Evolutionary conservation across 1,140 invertebrate species (phyloP).

Genomic region (Lamellibrachia luymesi): DNA sequence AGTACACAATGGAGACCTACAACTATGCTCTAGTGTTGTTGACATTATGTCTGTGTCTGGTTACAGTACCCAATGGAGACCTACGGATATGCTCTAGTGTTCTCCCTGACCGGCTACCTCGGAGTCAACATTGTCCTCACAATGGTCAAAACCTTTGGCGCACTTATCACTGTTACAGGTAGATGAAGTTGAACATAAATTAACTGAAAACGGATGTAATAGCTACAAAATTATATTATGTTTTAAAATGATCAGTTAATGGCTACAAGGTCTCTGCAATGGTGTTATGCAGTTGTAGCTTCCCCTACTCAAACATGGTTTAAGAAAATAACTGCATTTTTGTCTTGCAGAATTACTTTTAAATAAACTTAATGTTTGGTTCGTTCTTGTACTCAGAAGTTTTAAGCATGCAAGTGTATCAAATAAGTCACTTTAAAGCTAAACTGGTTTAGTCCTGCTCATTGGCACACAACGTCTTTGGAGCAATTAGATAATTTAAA

Average conservation of each 20-base stretch:
- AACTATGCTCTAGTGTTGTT: not conserved
- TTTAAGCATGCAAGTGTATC: not conserved
- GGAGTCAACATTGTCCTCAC: conserved; percentile 89
- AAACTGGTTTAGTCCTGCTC: no score
- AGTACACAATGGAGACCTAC: no score
- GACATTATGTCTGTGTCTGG: conserved; percentile 20
- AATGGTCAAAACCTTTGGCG: conserved; percentile 81
- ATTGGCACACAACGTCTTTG: not conserved
- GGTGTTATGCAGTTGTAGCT: not conserved
- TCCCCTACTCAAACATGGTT: not conserved
- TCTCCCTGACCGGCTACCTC: conserved; percentile 85
- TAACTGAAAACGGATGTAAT: not conserved
- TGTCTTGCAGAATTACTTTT: not conserved
- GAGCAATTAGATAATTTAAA: not conserved
- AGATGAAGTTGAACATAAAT: conserved; percentile 57
- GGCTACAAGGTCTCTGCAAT: not conserved
- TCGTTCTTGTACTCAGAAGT: not conserved
- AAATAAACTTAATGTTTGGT: not conserved
- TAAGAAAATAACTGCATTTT: not conserved
- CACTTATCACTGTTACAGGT: conserved; percentile 87
- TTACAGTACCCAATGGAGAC: conserved; percentile 70
- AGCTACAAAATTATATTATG: not conserved
- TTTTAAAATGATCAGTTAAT: not conserved
- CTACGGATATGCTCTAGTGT: conserved; percentile 82
- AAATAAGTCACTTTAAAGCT: not conserved